Percentiles rank a stretch among this genome's conserved stretches.
phyloP scores from a whole-genome alignment of 2,113 vertebrate species.

The Eupsittula cactorum region DNA sequence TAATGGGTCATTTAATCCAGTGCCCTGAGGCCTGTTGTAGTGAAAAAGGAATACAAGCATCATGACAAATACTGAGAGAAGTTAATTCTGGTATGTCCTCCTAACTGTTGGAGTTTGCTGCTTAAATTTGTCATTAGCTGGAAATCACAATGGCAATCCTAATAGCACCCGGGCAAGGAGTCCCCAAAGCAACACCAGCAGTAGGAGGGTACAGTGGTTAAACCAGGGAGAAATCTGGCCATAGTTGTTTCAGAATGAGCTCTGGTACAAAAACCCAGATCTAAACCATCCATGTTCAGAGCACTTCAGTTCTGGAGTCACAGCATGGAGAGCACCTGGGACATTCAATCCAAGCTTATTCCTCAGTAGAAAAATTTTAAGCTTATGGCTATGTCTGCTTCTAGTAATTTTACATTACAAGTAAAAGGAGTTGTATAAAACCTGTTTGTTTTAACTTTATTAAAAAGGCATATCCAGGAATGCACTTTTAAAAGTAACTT shows the following conservation, averaged over 20 bases:
- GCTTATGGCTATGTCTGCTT: neutral
- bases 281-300: neutral
- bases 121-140: neutral
- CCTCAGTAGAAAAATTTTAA: neutral
- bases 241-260: neutral
- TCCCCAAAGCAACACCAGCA: neutral
- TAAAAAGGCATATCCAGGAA: neutral
- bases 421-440: neutral
- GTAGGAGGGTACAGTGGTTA: neutral
- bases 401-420: neutral
- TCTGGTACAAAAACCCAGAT: neutral
- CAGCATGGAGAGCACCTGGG: neutral
- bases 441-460: neutral
- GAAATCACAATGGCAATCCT: neutral
- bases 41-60: neutral
- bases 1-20: neutral
- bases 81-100: neutral
- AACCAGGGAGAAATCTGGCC: neutral
- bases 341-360: neutral
- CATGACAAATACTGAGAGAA: neutral
- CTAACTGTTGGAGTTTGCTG: neutral
- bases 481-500: neutral
- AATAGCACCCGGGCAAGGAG: neutral
- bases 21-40: neutral
- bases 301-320: neutral